Conservation (phyloP, 2,888 invertebrate genomes). For the Drosophila silvestris region DNA sequence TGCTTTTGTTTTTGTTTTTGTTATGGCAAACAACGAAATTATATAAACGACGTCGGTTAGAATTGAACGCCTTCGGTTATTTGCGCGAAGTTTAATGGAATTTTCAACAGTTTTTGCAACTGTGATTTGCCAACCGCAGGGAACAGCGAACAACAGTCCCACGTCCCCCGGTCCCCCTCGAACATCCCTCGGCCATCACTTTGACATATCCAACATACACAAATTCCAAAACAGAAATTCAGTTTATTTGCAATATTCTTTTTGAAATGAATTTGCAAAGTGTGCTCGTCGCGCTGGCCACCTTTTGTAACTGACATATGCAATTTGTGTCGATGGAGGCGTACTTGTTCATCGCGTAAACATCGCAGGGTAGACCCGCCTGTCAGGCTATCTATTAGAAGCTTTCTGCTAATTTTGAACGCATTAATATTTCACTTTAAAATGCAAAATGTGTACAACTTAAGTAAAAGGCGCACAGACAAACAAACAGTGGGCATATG, state of each 20-base stretch:
- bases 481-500: constrained; percentile 38
- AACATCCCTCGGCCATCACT: background rate
- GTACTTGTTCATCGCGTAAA: constrained; percentile 4
- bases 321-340: constrained; percentile 48
- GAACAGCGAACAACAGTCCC: constrained; percentile 11
- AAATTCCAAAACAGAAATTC: constrained; percentile 28
- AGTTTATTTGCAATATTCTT: constrained; percentile 46
- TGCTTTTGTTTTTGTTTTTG: constrained; percentile 58
- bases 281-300: constrained; percentile 15
- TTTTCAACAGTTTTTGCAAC: constrained; percentile 82
- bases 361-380: constrained; percentile 9
- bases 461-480: constrained; percentile 19
- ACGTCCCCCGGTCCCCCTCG: background rate
- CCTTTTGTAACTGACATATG: constrained; percentile 72
- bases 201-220: constrained; percentile 26
- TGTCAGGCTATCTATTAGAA: constrained; percentile 48
- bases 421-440: constrained; percentile 68
- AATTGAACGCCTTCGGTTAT: constrained; percentile 83
- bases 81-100: constrained; percentile 84
- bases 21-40: constrained; percentile 77
- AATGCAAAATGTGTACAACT: constrained; percentile 49
- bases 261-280: constrained; percentile 62
- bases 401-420: constrained; percentile 46
- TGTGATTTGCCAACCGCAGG: constrained; percentile 70
- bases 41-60: constrained; percentile 80